Evolutionary conservation across 2,113 vertebrate genomes (phyloP).

Genomic region (Colaptes auratus): DNA sequence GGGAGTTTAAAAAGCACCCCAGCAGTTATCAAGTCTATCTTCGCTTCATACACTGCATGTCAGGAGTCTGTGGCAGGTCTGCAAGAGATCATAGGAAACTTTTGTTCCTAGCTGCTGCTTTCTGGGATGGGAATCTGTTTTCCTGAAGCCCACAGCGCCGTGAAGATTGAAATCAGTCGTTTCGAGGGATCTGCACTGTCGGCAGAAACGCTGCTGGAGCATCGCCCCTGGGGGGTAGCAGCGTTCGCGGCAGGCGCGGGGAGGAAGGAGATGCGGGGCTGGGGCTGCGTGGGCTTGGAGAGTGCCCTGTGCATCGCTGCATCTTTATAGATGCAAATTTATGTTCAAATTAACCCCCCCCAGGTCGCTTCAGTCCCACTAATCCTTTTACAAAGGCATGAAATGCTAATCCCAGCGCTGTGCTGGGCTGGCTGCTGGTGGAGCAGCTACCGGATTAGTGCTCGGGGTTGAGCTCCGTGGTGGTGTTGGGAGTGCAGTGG

Average conservation of each 20-base stretch:
- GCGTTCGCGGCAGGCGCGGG: background rate
- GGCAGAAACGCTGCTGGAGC: background rate
- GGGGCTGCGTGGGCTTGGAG: background rate
- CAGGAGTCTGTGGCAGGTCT: background rate
- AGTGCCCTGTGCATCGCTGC: background rate
- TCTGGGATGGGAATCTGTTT: background rate
- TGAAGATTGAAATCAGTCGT: background rate
- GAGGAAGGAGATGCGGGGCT: background rate
- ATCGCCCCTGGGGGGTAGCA: background rate
- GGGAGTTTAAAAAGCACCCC: background rate
- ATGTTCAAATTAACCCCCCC: constrained; percentile 3
- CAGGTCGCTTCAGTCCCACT: background rate
- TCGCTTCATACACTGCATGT: background rate
- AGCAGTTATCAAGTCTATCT: background rate
- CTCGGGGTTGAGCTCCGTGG: constrained; percentile 16
- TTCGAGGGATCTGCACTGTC: background rate
- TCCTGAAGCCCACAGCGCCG: background rate
- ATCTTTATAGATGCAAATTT: background rate
- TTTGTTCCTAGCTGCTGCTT: background rate
- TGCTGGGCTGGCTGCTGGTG: constrained; percentile 12
- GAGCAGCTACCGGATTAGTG: constrained; percentile 54
- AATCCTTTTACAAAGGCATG: constrained; percentile 50
- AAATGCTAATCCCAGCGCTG: constrained; percentile 55
- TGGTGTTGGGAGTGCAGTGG: background rate
- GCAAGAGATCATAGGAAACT: background rate